phyloP scores from a whole-genome alignment of 2,113 vertebrate genomes.

The Gopherus flavomarginatus region DNA sequence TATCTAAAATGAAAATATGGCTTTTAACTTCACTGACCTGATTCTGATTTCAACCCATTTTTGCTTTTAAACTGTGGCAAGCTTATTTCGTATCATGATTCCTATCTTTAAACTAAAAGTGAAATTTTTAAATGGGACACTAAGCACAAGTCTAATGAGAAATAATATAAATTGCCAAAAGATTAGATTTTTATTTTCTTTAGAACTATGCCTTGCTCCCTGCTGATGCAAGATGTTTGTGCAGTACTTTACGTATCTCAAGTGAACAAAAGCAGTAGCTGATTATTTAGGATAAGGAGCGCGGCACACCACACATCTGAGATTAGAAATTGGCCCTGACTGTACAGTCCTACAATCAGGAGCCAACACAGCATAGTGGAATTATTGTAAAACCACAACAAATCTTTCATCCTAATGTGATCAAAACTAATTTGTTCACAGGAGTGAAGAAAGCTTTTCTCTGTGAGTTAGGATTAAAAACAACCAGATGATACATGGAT shows the following conservation, averaged over 20 bases:
- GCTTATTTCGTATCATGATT: background rate
- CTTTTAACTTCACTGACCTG: background rate
- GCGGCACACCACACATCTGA: slow-evolving; percentile 40
- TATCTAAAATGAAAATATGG: background rate
- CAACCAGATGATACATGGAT: slow-evolving; percentile 1
- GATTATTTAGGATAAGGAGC: slow-evolving; percentile 51
- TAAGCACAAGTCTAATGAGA: background rate
- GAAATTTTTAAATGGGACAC: slow-evolving; percentile 1
- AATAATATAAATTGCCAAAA: background rate
- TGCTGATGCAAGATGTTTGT: slow-evolving; percentile 22
- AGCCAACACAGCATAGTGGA: background rate
- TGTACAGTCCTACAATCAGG: slow-evolving; percentile 10
- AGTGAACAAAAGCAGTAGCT: slow-evolving; percentile 52
- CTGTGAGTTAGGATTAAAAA: background rate
- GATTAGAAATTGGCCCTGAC: slow-evolving; percentile 39
- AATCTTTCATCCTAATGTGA: slow-evolving; percentile 4
- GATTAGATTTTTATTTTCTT: background rate
- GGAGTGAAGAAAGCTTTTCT: background rate
- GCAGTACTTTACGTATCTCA: slow-evolving; percentile 39
- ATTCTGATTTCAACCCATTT: background rate
- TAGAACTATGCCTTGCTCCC: background rate
- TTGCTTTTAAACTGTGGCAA: background rate
- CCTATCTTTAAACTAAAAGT: background rate
- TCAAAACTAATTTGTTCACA: slow-evolving; percentile 15
- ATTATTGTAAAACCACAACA: slow-evolving; percentile 13